A percentile compares a stretch with the other conserved stretches of the same genome.
Conservation (phyloP, 2,888 invertebrate genomes). For the Eremobia ochroleuca region DNA sequence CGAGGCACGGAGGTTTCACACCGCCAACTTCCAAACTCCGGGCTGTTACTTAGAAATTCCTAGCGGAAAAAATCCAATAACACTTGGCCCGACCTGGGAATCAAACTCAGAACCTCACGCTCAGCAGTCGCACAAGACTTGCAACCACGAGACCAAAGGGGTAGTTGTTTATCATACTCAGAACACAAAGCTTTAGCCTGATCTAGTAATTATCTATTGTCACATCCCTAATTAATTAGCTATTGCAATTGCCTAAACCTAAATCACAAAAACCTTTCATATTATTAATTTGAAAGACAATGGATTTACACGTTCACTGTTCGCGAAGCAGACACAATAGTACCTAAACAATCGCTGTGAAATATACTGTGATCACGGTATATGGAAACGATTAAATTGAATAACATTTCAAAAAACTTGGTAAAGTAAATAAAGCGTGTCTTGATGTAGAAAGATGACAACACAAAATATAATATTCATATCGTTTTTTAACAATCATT, state of each 20-base stretch:
- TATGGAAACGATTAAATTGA: neutral
- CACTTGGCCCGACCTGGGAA: too few species aligned
- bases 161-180: neutral
- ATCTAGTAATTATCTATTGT: conserved; percentile 13
- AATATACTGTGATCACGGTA: neutral
- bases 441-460: neutral
- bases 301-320: neutral
- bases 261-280: conserved; percentile 19
- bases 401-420: neutral
- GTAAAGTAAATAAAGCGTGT: neutral
- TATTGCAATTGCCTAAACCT: conserved; percentile 1
- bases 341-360: neutral
- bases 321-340: neutral
- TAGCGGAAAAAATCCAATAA: too few species aligned
- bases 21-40: too few species aligned
- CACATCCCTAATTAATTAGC: neutral
- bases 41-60: too few species aligned
- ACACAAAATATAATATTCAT: neutral
- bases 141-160: too few species aligned
- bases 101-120: too few species aligned
- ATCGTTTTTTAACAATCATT: neutral
- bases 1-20: too few species aligned
- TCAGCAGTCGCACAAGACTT: too few species aligned
- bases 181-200: neutral
- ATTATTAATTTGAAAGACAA: conserved; percentile 12